Base-by-base conservation (phyloP, 2,888 invertebrate species). In the Iphiclides podalirius region DNA sequence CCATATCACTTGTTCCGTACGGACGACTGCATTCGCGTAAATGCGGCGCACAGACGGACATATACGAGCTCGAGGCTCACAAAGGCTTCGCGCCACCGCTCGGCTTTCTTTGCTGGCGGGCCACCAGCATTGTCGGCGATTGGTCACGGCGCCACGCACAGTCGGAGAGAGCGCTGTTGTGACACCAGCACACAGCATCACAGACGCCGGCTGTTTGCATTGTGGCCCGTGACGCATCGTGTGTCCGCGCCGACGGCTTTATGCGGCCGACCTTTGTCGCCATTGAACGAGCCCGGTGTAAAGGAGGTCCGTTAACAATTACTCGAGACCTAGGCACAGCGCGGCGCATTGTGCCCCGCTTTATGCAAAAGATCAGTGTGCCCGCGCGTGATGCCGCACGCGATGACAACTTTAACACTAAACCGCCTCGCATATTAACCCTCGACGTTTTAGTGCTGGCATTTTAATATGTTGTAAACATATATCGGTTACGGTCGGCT, bases 201-300 rank as follows among this genome's bases (percentile, higher is more conserved):
- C 66, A 72, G 66, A 70, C 64, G 76, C 84, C 86, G 83, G 73
- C 79, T 87, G 84, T 87, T 87, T 87, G 87, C 74, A 79, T 86
- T 87, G 84, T 84, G 71, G 82, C 81, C 82, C 77, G 75, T 78
- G 76, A 84, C 84, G 83, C 84, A 83, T 82, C 80, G 82, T 79
- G 77, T 83, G 84, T 75, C 34, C 63, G 70, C 64, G 57, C 53
- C 50, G 54, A 68, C 73, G 77, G 75, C 70, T 79, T 79, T 77
- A 79, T 76, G 70, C 64, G 65, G 54, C 65, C 63, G 58, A 70
- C 70, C 78, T 74, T 79, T 80, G 78, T 81, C 61, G 63, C 60
- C 60, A n/a, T 68, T 75, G 67, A 74, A 75, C 70, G 66, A 60
- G 62, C 61, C 63, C 60, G 63, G 67, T 72, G 70, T 69, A n/a